phyloP scores from a whole-genome alignment of 2,113 vertebrate species.

The Thunnus maccoyii region DNA sequence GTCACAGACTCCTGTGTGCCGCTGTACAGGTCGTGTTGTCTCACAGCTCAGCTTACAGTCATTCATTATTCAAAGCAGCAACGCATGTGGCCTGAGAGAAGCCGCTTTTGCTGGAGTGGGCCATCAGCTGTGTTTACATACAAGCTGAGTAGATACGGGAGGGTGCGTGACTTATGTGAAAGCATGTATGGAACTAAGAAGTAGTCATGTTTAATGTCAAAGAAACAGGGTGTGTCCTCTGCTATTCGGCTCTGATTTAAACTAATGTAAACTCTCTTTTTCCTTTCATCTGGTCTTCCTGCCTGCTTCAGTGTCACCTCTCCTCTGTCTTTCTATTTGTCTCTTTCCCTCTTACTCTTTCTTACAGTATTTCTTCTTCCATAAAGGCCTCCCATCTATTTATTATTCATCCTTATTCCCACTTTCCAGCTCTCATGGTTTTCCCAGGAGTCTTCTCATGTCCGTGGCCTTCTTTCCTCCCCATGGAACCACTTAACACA shows the following conservation, averaged over 20 bases:
- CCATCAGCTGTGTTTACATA: constrained; percentile 33
- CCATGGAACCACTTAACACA: neutral
- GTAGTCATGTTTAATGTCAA: constrained; percentile 6
- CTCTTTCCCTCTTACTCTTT: neutral
- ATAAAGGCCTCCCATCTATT: neutral
- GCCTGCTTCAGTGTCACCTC: neutral
- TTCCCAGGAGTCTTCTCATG: constrained; percentile 10
- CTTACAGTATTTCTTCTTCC: neutral
- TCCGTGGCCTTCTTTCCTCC: neutral
- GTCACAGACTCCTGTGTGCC: neutral
- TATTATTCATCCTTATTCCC: neutral
- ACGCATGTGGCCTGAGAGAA: neutral
- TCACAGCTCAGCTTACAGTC: constrained; percentile 28
- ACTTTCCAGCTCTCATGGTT: constrained; percentile 4
- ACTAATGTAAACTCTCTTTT: neutral
- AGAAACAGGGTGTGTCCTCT: neutral
- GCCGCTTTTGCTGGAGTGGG: constrained; percentile 4
- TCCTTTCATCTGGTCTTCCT: constrained; percentile 1
- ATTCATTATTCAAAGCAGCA: constrained; percentile 38
- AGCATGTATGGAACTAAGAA: neutral
- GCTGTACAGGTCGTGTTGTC: neutral
- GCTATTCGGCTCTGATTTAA: neutral
- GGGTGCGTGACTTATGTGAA: neutral
- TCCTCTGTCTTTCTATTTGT: neutral
- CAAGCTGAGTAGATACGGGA: neutral